Evolutionary conservation across 2,113 vertebrate genomes (phyloP).

Genomic region (Sinocyclocheilus maitianheensis): DNA sequence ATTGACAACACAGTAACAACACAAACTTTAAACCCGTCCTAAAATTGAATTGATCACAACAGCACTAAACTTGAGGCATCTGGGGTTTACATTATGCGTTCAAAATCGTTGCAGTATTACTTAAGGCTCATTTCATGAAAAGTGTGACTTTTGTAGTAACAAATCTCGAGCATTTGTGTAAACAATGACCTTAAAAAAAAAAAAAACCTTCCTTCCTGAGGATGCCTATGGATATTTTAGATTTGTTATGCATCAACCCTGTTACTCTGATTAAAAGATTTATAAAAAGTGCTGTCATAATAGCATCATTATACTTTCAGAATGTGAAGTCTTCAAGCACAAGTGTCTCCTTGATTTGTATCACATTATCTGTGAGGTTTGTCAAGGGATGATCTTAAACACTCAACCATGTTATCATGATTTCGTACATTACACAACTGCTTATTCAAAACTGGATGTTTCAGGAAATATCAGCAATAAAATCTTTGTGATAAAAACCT

Average conservation of each 20-base stretch:
- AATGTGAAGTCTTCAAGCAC: not conserved
- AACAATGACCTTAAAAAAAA: not conserved
- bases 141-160: not conserved
- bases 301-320: not conserved
- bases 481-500: not conserved
- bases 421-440: not conserved
- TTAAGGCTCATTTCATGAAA: not conserved
- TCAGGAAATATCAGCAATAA: not conserved
- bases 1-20: conserved; percentile 20
- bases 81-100: not conserved
- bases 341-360: not conserved
- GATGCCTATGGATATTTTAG: not conserved
- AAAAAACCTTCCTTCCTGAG: too few species aligned
- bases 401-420: not conserved
- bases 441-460: not conserved
- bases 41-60: not conserved
- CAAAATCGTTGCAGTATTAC: not conserved
- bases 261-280: not conserved
- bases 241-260: not conserved
- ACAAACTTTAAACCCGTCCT: not conserved
- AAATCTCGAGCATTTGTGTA: not conserved
- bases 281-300: not conserved
- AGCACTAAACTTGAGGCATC: not conserved
- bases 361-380: not conserved
- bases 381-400: not conserved